phyloP scores from a whole-genome alignment of 2,888 invertebrate species.

The Lepidocyrtinus sp. region DNA sequence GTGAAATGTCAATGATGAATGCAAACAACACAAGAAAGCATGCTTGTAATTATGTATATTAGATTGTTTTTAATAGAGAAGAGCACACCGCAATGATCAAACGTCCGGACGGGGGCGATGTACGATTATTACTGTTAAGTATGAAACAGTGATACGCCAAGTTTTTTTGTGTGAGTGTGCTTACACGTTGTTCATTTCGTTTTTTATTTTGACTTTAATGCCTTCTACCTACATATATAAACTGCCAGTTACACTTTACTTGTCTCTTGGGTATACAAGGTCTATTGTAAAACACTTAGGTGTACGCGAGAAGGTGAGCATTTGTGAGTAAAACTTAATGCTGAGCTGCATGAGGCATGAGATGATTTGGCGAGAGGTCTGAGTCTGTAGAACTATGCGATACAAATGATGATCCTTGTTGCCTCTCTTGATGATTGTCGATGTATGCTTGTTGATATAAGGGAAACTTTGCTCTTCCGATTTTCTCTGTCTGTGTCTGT shows the following conservation, averaged over 20 bases:
- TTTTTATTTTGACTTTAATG: background rate
- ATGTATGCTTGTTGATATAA: background rate
- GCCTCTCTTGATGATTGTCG: background rate
- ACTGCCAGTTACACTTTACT: background rate
- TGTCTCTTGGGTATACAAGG: background rate
- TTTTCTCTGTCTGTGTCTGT: constrained; percentile 33
- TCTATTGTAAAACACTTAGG: background rate
- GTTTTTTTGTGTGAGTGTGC: constrained; percentile 33
- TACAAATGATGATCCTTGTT: background rate
- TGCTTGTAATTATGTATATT: background rate
- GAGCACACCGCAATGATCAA: constrained; percentile 52
- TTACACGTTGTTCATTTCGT: constrained; percentile 34
- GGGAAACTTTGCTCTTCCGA: constrained; percentile 19
- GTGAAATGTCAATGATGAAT: constrained; percentile 22
- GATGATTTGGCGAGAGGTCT: background rate
- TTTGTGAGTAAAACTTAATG: background rate
- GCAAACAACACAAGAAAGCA: constrained; percentile 26
- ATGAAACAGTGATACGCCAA: constrained; percentile 51
- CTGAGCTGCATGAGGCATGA: background rate
- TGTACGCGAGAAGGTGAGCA: constrained; percentile 7
- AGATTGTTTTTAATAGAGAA: constrained; percentile 36
- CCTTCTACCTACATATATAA: background rate
- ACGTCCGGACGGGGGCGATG: constrained; percentile 61
- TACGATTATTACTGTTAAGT: constrained; percentile 60
- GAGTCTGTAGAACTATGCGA: background rate